Evolutionary conservation across 1,140 invertebrate species (phyloP).

Genomic region (Dreissena polymorpha): DNA sequence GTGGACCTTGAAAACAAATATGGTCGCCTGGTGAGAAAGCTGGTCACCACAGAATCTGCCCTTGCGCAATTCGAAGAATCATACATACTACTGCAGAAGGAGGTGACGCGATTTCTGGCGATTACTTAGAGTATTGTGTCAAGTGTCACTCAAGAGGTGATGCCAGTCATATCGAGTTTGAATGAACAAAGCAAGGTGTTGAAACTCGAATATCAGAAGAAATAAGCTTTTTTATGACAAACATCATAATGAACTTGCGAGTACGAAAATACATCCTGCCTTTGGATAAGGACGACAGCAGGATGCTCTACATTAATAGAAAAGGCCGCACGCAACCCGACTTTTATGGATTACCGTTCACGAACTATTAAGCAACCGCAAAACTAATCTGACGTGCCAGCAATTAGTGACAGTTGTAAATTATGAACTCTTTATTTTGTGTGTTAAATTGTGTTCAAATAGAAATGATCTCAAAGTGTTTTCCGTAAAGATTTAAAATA

Average conservation of each 20-base stretch:
- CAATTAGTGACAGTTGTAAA: no score
- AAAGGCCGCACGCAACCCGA: constrained; percentile 69
- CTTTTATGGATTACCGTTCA: no score
- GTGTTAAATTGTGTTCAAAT: no score
- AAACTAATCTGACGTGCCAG: no score
- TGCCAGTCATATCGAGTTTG: constrained; percentile 64
- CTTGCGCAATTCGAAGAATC: constrained; percentile 79
- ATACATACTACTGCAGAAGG: constrained; percentile 79
- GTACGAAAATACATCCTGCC: constrained; percentile 74
- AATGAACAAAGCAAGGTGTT: constrained; percentile 72
- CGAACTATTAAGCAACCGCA: no score
- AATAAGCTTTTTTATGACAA: constrained; percentile 76
- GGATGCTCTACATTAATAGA: constrained; percentile 70
- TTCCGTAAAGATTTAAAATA: no score
- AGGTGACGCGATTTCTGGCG: constrained; percentile 70
- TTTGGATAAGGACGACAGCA: constrained; percentile 71
- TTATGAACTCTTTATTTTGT: no score
- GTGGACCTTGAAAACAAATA: constrained; percentile 52
- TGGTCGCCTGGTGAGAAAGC: constrained; percentile 71
- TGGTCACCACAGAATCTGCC: constrained; percentile 76
- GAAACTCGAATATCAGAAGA: constrained; percentile 71
- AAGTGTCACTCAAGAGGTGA: constrained; percentile 68
- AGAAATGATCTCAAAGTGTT: no score
- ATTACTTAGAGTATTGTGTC: constrained; percentile 67
- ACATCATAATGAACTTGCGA: constrained; percentile 77